Percentiles rank a stretch among this genome's conserved stretches.
phyloP scores from a whole-genome alignment of 1,140 invertebrate species.

The Aleiodes sp. region DNA sequence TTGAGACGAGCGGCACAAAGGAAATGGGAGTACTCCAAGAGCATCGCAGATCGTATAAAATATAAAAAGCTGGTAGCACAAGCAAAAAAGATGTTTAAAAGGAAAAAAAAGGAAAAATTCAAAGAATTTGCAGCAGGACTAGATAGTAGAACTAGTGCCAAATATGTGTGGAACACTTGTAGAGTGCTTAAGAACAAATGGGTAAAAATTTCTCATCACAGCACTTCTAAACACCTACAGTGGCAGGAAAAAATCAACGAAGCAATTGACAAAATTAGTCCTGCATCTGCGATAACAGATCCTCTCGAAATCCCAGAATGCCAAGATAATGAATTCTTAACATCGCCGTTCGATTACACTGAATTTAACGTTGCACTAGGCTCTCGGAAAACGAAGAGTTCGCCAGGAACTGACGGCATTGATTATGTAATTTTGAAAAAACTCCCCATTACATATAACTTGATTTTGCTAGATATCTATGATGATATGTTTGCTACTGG shows the following conservation, averaged over 20 bases:
- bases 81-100: constrained; percentile 8
- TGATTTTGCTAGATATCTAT: constrained; percentile 23
- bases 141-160: neutral
- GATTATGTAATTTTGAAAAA: constrained; percentile 7
- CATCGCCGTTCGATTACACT: neutral
- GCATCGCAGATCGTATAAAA: neutral
- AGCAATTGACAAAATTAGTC: constrained; percentile 4
- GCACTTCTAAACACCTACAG: neutral
- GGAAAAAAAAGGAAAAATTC: neutral
- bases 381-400: neutral
- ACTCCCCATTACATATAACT: constrained; percentile 15
- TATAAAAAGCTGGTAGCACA: neutral
- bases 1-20: neutral
- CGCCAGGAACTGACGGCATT: constrained; percentile 17
- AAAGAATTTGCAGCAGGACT: constrained; percentile 7
- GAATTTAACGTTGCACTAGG: constrained; percentile 15
- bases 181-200: constrained; percentile 34
- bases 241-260: neutral
- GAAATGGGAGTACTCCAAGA: neutral
- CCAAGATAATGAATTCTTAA: constrained; percentile 1
- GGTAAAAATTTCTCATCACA: neutral
- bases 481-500: neutral
- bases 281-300: neutral
- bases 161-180: constrained; percentile 31
- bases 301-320: neutral